Base-by-base conservation (phyloP, 2,888 invertebrate genomes). In the Limnephilus marmoratus region DNA sequence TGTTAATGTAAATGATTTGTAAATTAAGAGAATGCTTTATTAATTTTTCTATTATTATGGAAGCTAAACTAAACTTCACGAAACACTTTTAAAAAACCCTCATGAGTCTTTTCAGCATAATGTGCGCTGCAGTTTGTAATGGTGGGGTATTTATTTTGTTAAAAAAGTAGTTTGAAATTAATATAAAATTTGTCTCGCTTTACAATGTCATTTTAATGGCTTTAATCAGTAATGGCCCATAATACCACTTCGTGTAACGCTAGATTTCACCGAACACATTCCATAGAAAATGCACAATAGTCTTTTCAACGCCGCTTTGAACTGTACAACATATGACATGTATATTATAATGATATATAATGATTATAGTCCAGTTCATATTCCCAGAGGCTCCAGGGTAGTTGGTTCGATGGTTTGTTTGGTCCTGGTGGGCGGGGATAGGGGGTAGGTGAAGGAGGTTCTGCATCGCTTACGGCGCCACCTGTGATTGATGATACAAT, bases 401-500 rank as follows among this genome's bases (percentile, higher is more conserved):
- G 24, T 68, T 7, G 68, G 68, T 68, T 68, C 68, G 68, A 68
- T 18, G 68, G 68, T 68, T 68, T 68, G 68, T 68, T 68, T 68
- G 68, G 24, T 11, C 9, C 68, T 24, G 68, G 24, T 68, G 68
- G 68, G 68, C n/a, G 49, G 9, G 29, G 11, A 4, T 81, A 13
- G 81, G 2, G 81, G 81, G 2, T 0, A 3, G 24, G 2, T 81
- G 15, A 12, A 31, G 31, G 82, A 3, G 49, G 49, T 49, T 49
- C 86, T 45, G 49, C 86, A n/a, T 45, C 86, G 41, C 41, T 86
- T 49, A 29, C 53, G 88, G 81, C 86, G 91, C 86, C 87, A 91
- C 91, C 91, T 91, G 87, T 91, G 91, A 91, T 87, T 86, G 91
- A 91, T 87, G 87, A 45, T 87, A 34, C 87, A 91, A 82, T 91